Base-by-base conservation (phyloP, 2,113 vertebrate genomes). In the Hippocampus comes region DNA sequence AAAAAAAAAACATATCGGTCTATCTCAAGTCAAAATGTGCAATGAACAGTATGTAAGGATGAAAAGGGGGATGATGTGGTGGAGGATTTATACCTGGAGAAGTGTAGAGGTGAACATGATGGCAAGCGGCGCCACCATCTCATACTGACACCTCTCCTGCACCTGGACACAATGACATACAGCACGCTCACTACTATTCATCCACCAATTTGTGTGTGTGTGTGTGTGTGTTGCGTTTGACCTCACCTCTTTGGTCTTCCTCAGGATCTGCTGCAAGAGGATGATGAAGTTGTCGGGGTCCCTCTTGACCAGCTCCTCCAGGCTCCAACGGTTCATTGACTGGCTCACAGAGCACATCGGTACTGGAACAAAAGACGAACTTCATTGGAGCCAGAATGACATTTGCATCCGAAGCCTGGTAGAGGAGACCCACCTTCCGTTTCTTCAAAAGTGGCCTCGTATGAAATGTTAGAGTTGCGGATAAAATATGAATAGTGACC, bases 281-380 rank as follows among this genome's bases (percentile, higher is more conserved):
- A 98, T 98, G 78, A 98, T 89, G 86, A 95, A 97, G 90, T 97
- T 95, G 1, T 93, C 84, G 0, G 96, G 94, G 41, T 99, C 95
- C 68, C 97, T 91, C 84, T 94, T 97, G 72, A 98, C 95, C 77
- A 99, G 88, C 86, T 98, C 96, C 87, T 97, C 96, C 61, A 99
- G 89, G 81, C 95, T 98, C 97, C 97, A 99, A 80, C 95, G 95
- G 85, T 98, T 99, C 90, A 99, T 94, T 61, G 96, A 97, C 87
- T 96, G 94, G 57, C 96, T 95, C 0, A 93, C 95, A 86, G 88
- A 6, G 75, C 85, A 86, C 68, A 85, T 86, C 78, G 88, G 73
- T 68, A 86, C 87, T 88, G 72, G 68, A 86, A 83, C 2, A 23
- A 4, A 27, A 21, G 7, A 23, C 6, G 8, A 60, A 30, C 20